Evolutionary conservation across 1,140 invertebrate genomes (phyloP).

Genomic region (Drosophila ironensis): DNA sequence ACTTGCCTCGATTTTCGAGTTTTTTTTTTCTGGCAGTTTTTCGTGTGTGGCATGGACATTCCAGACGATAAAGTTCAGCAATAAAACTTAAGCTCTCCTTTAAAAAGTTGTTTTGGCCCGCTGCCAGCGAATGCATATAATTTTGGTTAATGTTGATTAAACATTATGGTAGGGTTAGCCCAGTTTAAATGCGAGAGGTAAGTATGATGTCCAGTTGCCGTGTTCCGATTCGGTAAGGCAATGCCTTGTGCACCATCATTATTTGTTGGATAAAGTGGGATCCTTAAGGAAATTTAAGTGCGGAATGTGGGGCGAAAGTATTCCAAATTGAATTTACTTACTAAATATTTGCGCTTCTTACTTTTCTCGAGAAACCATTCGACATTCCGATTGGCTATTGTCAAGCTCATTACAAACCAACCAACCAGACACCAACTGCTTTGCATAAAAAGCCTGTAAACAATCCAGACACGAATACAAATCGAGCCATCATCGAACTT

Average conservation of each 20-base stretch:
- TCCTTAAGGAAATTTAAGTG: too few species aligned
- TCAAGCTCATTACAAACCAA: constrained; percentile 17
- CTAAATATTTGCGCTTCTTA: neutral
- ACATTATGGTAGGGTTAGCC: constrained; percentile 3
- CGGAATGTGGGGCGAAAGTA: too few species aligned
- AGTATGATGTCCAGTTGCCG: constrained; percentile 12
- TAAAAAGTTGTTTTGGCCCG: constrained; percentile 9
- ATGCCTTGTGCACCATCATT: neutral
- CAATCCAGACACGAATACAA: constrained; percentile 25
- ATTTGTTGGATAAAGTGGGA: too few species aligned
- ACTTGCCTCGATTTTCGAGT: constrained; percentile 30
- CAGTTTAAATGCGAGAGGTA: neutral
- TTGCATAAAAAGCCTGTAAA: constrained; percentile 35
- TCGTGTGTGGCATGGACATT: constrained; percentile 38
- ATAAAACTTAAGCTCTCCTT: constrained; percentile 43
- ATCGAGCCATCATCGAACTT: constrained; percentile 2
- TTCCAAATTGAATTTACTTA: too few species aligned
- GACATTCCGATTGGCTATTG: constrained; percentile 13
- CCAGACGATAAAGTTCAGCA: constrained; percentile 49
- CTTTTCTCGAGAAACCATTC: constrained; percentile 6
- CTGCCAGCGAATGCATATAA: constrained; percentile 25
- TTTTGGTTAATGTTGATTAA: constrained; percentile 39
- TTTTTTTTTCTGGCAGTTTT: constrained; percentile 7
- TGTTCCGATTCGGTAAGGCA: neutral
- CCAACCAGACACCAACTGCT: constrained; percentile 10